Conservation (phyloP, 2,113 vertebrate species). For the Prinia subflava region DNA sequence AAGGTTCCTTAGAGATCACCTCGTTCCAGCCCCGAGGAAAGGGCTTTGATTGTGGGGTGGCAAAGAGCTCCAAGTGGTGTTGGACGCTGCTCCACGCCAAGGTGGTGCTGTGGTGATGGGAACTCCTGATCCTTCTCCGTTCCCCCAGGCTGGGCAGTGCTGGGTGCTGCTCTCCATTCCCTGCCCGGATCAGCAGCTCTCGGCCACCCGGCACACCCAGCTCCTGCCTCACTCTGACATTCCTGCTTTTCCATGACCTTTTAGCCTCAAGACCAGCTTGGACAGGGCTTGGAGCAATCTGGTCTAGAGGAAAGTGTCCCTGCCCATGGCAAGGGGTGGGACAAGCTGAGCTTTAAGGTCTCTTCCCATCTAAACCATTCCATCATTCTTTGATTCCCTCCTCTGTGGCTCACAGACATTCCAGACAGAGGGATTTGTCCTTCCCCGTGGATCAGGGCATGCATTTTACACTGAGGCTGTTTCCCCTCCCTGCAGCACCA, state of each 20-base stretch:
- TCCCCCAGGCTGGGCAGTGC: background rate
- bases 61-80: background rate
- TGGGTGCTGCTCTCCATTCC: background rate
- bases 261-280: background rate
- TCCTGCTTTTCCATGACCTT: background rate
- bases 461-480: accelerated
- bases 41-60: background rate
- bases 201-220: accelerated
- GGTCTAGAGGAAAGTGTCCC: background rate
- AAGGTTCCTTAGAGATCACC: background rate
- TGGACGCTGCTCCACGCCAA: background rate
- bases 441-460: background rate
- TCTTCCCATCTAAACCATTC: background rate
- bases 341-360: background rate
- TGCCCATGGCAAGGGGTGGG: background rate
- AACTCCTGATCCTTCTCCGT: accelerated
- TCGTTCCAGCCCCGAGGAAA: background rate
- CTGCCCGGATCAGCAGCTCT: background rate
- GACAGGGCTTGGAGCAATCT: background rate
- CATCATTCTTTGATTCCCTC: background rate
- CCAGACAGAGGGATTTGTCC: background rate
- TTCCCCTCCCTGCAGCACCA: background rate
- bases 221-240: background rate
- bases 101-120: background rate
- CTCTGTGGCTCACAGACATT: background rate